Evolutionary conservation across 2,888 invertebrate species (phyloP), one percentile per base, ranked within the genome.

Genomic region (Pristionchus mayeri): DNA sequence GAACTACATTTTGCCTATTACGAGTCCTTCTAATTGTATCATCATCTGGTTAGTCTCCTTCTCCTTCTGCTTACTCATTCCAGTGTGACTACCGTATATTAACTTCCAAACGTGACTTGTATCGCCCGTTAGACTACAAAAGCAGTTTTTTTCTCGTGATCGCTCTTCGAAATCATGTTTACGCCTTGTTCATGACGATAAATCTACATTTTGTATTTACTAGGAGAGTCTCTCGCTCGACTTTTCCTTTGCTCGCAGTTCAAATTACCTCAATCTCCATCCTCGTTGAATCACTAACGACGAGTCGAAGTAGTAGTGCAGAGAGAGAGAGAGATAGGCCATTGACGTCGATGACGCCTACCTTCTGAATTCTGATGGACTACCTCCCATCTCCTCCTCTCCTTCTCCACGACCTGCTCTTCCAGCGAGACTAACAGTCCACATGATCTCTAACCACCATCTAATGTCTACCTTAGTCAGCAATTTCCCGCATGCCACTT

Each of bases 281-380:
- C 21, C 30, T 63, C 63, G 71, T 37, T 71, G 71, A 71, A 71
- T 71, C 40, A 24, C 37, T 71, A 71, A 71, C 40, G 71, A 71
- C 34, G 63, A 63, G 13, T n/a, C n/a, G 54, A 54, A 54, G 54
- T 16, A 18, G 21, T n/a, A 71, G 71, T 40, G 71, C 71, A 71
- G 67, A 27, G 44, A 13, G n/a, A 34, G n/a, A 67, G 16, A 7
- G 18, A 6, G 16, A 7, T 16, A 7, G 44, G n/a, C n/a, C n/a
- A 40, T 71, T 71, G 71, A 71, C 71, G 71, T 71, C 37, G 71
- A n/a, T n/a, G n/a, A n/a, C n/a, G n/a, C n/a, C n/a, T n/a, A n/a
- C n/a, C n/a, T n/a, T n/a, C n/a, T n/a, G n/a, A n/a, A n/a, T n/a
- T 37, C n/a, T 3, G 34, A 30, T 60, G 27, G 37, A 34, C n/a